phyloP scores from a whole-genome alignment of 2,888 invertebrate genomes.

The Parnassius smintheus region DNA sequence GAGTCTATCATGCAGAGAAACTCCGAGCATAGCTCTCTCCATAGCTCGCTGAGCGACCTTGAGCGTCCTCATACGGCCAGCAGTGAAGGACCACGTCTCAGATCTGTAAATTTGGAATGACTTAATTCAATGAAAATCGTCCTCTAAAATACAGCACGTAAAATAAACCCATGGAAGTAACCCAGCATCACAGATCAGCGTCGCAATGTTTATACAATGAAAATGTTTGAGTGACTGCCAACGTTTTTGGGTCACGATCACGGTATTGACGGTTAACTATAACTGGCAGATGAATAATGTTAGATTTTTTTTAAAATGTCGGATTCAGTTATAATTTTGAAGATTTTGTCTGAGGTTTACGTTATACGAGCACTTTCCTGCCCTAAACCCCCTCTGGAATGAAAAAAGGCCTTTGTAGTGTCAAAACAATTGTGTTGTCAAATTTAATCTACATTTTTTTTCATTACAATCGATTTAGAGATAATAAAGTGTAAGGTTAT shows the following conservation, averaged over 20 bases:
- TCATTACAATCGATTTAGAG: no score
- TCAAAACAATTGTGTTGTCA: no score
- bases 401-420: no score
- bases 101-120: no score
- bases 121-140: not conserved
- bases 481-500: no score
- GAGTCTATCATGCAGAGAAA: no score
- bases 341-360: slow-evolving; percentile 1
- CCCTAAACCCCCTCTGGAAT: no score
- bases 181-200: slow-evolving; percentile 13
- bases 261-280: slow-evolving; percentile 52
- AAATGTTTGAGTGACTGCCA: slow-evolving; percentile 62
- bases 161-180: slow-evolving; percentile 21
- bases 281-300: slow-evolving; percentile 37
- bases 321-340: slow-evolving; percentile 8
- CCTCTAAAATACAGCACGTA: not conserved
- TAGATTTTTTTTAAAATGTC: slow-evolving; percentile 14
- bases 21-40: no score
- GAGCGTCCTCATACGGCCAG: no score
- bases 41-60: no score
- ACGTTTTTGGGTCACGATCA: slow-evolving; percentile 67
- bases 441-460: not conserved
- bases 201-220: slow-evolving; percentile 50
- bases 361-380: no score
- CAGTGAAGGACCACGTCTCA: no score